Evolutionary conservation across 2,113 vertebrate genomes (phyloP).

Genomic region (Isichthys henryi): DNA sequence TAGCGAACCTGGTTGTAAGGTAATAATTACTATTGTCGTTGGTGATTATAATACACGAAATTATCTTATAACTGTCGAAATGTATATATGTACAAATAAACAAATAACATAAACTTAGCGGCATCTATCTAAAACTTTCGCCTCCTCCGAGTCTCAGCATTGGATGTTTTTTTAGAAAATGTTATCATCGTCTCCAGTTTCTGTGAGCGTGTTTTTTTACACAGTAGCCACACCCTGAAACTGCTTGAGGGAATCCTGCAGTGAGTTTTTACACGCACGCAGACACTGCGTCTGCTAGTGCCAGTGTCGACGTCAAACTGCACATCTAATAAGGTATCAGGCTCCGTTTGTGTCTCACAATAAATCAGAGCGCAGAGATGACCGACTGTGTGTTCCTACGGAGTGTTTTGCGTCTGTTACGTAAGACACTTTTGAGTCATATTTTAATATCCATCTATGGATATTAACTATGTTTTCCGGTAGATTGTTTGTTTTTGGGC

Average conservation of each 20-base stretch:
- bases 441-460: neutral
- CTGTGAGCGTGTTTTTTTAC: neutral
- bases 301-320: neutral
- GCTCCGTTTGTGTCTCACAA: neutral
- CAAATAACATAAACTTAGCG: neutral
- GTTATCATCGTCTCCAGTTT: neutral
- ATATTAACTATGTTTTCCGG: neutral
- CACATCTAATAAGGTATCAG: neutral
- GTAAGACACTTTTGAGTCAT: neutral
- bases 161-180: neutral
- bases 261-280: neutral
- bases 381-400: neutral
- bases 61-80: neutral
- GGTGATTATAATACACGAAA: neutral
- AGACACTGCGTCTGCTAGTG: neutral
- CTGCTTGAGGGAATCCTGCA: slow-evolving; percentile 15
- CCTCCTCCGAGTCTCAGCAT: neutral
- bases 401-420: neutral
- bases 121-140: neutral
- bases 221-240: slow-evolving; percentile 48
- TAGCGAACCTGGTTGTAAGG: neutral
- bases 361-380: neutral
- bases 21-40: neutral
- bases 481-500: neutral
- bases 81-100: neutral